Percentiles rank a stretch among this genome's conserved stretches.
Evolutionary conservation across 2,888 invertebrate species (phyloP).

Genomic region (Hirudinaria manillensis): DNA sequence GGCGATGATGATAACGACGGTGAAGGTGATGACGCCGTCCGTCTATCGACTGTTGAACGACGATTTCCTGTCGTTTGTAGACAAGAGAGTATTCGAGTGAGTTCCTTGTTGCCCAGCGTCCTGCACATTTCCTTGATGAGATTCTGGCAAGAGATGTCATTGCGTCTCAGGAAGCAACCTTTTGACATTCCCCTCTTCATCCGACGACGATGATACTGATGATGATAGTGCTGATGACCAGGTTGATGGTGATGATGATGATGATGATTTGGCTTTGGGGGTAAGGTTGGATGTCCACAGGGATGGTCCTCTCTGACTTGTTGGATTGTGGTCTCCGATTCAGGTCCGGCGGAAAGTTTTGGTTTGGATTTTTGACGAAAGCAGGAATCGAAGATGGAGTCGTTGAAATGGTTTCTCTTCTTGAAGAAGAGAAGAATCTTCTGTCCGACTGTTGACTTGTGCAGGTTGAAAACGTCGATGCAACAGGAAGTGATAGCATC

Average conservation of each 20-base stretch:
- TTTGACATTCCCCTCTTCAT: no score
- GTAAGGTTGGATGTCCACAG: neutral
- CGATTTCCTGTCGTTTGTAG: neutral
- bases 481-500: no score
- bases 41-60: neutral
- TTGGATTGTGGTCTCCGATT: no score
- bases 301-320: neutral
- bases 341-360: neutral
- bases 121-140: conserved; percentile 12
- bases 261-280: neutral
- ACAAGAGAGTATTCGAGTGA: neutral
- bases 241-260: neutral
- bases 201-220: neutral
- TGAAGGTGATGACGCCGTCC: neutral
- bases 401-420: neutral
- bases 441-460: no score
- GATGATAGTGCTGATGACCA: neutral
- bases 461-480: no score
- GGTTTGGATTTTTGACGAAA: neutral
- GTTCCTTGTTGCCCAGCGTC: neutral
- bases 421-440: neutral
- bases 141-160: neutral
- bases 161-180: no score
- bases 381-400: neutral
- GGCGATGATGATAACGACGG: neutral